A percentile compares a stretch with the other conserved stretches of the same genome.
phyloP scores from a whole-genome alignment of 2,113 vertebrate species.

The Eclectus roratus region DNA sequence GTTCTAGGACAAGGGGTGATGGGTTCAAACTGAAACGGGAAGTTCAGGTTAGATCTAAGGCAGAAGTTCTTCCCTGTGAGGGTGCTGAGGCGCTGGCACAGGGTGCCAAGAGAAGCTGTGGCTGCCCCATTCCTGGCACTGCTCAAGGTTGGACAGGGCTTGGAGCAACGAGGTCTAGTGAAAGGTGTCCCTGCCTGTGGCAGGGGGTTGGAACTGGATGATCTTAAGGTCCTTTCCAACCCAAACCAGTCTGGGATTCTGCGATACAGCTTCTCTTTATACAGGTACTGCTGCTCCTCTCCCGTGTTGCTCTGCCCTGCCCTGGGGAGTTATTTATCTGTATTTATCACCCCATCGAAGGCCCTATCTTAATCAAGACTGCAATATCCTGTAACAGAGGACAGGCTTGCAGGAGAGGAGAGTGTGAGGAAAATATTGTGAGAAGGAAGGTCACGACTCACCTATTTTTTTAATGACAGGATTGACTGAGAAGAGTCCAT shows the following conservation, averaged over 20 bases:
- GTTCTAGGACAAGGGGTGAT: not conserved
- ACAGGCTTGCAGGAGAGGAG: not conserved
- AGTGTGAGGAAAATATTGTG: not conserved
- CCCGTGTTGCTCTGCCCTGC: not conserved
- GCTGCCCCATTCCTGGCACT: not conserved
- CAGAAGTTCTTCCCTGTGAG: not conserved
- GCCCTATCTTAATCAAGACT: not conserved
- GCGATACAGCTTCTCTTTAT: not conserved
- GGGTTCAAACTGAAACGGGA: not conserved
- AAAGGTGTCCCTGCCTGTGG: not conserved
- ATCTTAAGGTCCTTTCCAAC: not conserved
- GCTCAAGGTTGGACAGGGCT: not conserved
- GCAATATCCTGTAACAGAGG: not conserved
- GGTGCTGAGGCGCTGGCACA: not conserved
- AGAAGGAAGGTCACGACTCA: not conserved
- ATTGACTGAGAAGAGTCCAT: not conserved
- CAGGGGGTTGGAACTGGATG: not conserved
- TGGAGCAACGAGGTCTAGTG: accelerated
- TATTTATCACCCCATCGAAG: not conserved
- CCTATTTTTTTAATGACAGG: not conserved
- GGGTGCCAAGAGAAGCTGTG: not conserved
- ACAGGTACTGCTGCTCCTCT: not conserved
- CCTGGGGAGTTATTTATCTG: not conserved
- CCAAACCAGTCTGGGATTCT: not conserved
- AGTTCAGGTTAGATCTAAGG: not conserved